Percentiles rank a stretch among this genome's conserved stretches.
Evolutionary conservation across 2,113 vertebrate species (phyloP).

Genomic region (Hemichromis elongatus): DNA sequence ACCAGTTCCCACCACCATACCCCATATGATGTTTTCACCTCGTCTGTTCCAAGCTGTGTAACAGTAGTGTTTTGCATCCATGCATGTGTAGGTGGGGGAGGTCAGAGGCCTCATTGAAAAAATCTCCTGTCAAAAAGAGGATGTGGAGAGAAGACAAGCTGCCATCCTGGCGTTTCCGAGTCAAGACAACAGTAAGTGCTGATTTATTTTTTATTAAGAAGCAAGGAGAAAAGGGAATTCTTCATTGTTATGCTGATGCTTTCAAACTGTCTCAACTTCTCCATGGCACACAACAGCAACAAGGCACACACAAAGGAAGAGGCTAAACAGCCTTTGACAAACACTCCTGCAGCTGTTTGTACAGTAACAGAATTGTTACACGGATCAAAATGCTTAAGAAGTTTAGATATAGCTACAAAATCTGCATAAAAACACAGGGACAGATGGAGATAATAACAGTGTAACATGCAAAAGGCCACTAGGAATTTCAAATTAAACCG

Average conservation of each 20-base stretch:
- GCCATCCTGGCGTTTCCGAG: constrained; percentile 83
- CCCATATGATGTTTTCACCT: neutral
- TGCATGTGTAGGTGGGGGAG: constrained; percentile 78
- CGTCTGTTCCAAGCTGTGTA: neutral
- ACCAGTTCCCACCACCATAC: neutral
- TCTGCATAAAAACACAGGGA: accelerated
- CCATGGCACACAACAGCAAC: neutral
- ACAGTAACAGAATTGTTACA: neutral
- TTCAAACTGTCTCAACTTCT: neutral
- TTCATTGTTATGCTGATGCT: neutral
- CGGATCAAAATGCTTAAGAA: neutral
- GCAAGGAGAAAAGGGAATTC: neutral
- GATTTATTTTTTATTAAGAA: neutral
- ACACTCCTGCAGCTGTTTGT: neutral
- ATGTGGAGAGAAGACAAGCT: constrained; percentile 84
- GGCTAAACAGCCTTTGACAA: constrained; percentile 4
- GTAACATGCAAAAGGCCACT: neutral
- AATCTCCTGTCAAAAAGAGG: constrained; percentile 79
- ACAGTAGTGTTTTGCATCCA: neutral
- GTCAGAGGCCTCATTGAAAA: constrained; percentile 77
- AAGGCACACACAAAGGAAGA: neutral
- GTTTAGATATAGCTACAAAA: neutral
- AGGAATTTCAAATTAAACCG: neutral
- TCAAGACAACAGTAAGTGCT: constrained; percentile 81
- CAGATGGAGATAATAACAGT: neutral